These are phyloP conservation scores for Pseudorhombus dupliciocellatus DNA, from an alignment of 2,113 vertebrate genomes.

Conservation along the genomic window DNA sequence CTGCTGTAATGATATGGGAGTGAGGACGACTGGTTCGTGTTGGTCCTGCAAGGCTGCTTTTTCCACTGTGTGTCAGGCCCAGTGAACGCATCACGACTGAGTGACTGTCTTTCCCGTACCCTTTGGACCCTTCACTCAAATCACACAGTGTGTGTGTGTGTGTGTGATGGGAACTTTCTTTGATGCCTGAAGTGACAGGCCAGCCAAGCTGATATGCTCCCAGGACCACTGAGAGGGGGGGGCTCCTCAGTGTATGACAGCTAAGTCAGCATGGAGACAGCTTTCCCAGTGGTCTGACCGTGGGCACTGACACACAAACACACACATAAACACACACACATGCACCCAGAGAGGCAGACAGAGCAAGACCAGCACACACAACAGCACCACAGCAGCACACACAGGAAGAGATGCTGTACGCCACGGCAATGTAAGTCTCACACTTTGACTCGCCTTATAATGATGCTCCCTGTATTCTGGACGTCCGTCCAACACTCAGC, in stretches of 20 bases:
- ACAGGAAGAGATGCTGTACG: slow-evolving; percentile 56
- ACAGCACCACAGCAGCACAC: slow-evolving; percentile 50
- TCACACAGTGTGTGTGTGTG: slow-evolving; percentile 10
- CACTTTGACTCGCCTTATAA: neutral
- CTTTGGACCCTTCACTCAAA: slow-evolving; percentile 42
- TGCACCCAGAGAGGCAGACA: slow-evolving; percentile 59
- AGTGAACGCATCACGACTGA: slow-evolving; percentile 45
- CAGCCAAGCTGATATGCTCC: slow-evolving; percentile 64
- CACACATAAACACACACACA: slow-evolving; percentile 41
- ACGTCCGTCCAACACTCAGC: neutral
- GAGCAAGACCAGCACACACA: slow-evolving; percentile 66
- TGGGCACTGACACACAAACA: slow-evolving; percentile 54
- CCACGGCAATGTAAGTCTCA: slow-evolving; percentile 66
- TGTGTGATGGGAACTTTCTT: slow-evolving; percentile 1
- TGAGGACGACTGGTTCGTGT: neutral
- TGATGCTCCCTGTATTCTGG: neutral
- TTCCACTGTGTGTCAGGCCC: slow-evolving; percentile 45
- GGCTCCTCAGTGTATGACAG: slow-evolving; percentile 75
- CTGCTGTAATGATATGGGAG: neutral
- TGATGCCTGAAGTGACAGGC: slow-evolving; percentile 62
- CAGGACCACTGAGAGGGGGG: slow-evolving; percentile 71
- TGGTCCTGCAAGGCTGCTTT: slow-evolving; percentile 25
- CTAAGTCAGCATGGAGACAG: slow-evolving; percentile 73
- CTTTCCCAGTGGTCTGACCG: slow-evolving; percentile 64
- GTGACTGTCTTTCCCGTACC: slow-evolving; percentile 45